Percentiles rank a stretch among this genome's conserved stretches.
Conservation (phyloP, 2,797 vertebrate genomes). For the Sebastes variabilis region DNA sequence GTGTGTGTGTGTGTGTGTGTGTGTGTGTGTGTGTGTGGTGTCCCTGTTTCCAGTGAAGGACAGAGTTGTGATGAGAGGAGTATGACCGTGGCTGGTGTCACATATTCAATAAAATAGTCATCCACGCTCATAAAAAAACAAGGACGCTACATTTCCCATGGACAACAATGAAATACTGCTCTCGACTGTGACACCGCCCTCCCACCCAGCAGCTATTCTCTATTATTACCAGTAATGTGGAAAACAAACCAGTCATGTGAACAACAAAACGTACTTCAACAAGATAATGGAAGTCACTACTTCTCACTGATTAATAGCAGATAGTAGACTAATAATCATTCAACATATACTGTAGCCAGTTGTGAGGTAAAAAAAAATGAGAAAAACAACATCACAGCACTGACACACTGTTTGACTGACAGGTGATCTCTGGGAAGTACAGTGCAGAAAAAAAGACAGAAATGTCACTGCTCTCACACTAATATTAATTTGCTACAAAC, state of each 20-base stretch:
- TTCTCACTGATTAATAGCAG: not conserved
- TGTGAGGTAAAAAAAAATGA: not conserved
- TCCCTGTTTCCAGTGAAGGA: constrained; percentile 57
- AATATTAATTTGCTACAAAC: not conserved
- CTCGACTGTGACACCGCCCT: constrained; percentile 14
- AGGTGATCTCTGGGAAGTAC: not conserved
- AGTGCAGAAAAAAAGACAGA: not conserved
- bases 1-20: not conserved
- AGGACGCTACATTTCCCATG: constrained; percentile 51
- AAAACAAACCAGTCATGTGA: not conserved
- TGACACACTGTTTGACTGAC: too few relatives aligned
- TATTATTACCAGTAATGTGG: not conserved
- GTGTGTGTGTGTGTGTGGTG: not conserved
- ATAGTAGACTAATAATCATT: not conserved
- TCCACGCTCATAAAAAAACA: constrained; percentile 64
- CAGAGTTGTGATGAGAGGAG: constrained; percentile 56
- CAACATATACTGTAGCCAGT: not conserved
- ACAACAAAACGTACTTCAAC: not conserved
- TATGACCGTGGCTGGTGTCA: constrained; percentile 63
- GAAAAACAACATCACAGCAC: not conserved
- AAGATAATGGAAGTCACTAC: not conserved
- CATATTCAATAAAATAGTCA: constrained; percentile 71
- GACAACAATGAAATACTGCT: constrained; percentile 49
- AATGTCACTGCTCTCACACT: not conserved
- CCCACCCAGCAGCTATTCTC: not conserved